Evolutionary conservation across 2,888 invertebrate species (phyloP).

Genomic region (Trichogramma evanescens): DNA sequence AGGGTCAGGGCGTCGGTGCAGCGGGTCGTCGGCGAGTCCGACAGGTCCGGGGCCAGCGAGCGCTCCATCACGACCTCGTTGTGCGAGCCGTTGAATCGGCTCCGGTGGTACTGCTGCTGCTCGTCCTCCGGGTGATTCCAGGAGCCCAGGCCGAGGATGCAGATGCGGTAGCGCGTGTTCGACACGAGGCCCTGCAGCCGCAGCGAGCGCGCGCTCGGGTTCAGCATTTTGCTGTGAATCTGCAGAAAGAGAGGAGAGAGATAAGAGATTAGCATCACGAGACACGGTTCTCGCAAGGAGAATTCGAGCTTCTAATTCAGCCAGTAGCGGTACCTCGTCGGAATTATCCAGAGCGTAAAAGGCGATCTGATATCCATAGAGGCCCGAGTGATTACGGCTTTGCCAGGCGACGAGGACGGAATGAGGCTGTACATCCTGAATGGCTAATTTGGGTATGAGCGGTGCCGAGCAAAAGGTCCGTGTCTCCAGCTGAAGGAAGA

Average conservation of each 20-base stretch:
- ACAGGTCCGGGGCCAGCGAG: slow-evolving; percentile 52
- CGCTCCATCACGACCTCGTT: slow-evolving; percentile 46
- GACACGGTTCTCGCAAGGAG: not conserved
- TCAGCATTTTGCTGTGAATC: slow-evolving; percentile 71
- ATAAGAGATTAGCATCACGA: not conserved
- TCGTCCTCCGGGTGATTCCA: slow-evolving; percentile 43
- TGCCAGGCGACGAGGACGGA: slow-evolving; percentile 85
- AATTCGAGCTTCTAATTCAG: not conserved
- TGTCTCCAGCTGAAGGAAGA: slow-evolving; percentile 71
- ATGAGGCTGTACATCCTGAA: slow-evolving; percentile 82
- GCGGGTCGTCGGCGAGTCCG: slow-evolving; percentile 67
- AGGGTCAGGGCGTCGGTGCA: slow-evolving; percentile 72
- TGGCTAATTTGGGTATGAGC: slow-evolving; percentile 73
- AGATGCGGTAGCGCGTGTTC: slow-evolving; percentile 76
- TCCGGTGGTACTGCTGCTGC: slow-evolving; percentile 30
- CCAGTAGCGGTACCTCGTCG: slow-evolving; percentile 8
- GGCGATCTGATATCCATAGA: slow-evolving; percentile 78
- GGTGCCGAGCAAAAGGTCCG: slow-evolving; percentile 80
- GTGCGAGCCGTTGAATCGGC: slow-evolving; percentile 8
- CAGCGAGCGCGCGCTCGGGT: slow-evolving; percentile 65
- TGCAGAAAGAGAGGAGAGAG: slow-evolving; percentile 37
- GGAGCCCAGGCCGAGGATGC: slow-evolving; percentile 80
- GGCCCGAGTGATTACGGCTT: slow-evolving; percentile 76
- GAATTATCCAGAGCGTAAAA: slow-evolving; percentile 62
- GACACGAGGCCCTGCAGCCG: slow-evolving; percentile 69